Percentiles rank a stretch among this genome's conserved stretches.
phyloP scores from a whole-genome alignment of 2,113 vertebrate species.

The Calidris pugnax region DNA sequence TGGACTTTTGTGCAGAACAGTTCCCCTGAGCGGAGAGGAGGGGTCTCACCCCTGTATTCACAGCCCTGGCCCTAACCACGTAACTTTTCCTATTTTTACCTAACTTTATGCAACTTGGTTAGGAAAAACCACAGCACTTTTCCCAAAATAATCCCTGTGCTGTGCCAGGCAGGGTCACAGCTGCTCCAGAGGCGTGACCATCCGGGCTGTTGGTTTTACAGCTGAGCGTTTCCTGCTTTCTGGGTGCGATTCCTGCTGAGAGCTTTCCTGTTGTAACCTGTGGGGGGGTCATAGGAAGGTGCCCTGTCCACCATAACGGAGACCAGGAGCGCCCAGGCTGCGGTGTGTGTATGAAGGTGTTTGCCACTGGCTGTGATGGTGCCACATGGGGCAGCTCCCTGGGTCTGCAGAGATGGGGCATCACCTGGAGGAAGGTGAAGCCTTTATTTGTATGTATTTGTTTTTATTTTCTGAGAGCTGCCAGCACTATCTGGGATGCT shows the following conservation, averaged over 20 bases:
- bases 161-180: not conserved
- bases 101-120: not conserved
- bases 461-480: not conserved
- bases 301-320: accelerated
- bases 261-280: not conserved
- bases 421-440: too few relatives aligned
- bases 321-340: not conserved
- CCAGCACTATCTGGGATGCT: not conserved
- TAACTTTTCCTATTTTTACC: not conserved
- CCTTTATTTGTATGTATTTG: too few relatives aligned
- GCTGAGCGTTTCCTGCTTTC: not conserved
- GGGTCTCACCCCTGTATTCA: accelerated
- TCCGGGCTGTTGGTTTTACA: not conserved
- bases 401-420: too few relatives aligned
- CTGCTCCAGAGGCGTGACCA: not conserved
- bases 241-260: not conserved
- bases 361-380: accelerated
- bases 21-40: not conserved
- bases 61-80: not conserved
- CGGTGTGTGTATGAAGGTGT: not conserved
- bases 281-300: not conserved
- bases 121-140: not conserved
- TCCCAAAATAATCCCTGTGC: not conserved
- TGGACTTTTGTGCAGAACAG: not conserved
- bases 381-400: not conserved